These are phyloP conservation scores for Odontocolon sp. DNA, from an alignment of 2,888 invertebrate genomes.

Conservation along the genomic window DNA sequence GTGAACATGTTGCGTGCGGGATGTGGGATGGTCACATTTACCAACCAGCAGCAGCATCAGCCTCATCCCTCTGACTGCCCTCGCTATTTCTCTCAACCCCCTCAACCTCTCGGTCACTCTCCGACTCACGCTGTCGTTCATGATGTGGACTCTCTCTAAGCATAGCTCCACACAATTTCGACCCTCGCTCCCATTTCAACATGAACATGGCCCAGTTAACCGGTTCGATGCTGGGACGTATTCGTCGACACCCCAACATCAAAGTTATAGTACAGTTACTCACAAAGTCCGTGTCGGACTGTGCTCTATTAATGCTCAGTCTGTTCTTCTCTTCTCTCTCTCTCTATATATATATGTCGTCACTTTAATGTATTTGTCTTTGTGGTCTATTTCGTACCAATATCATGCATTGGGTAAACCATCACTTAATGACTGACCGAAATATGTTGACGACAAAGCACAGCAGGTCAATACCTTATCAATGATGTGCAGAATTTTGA, in stretches of 20 bases:
- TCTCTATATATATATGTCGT: too few relatives aligned
- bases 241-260: slow-evolving; percentile 41
- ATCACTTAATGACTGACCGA: background rate
- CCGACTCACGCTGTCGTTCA: slow-evolving; percentile 23
- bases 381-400: too few relatives aligned
- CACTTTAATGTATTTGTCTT: too few relatives aligned
- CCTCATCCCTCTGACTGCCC: slow-evolving; percentile 35
- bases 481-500: slow-evolving; percentile 15
- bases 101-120: slow-evolving; percentile 12
- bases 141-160: slow-evolving; percentile 28
- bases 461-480: slow-evolving; percentile 15
- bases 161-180: slow-evolving; percentile 54
- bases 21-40: slow-evolving; percentile 62
- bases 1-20: slow-evolving; percentile 65
- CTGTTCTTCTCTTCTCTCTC: slow-evolving; percentile 1
- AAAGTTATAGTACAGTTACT: slow-evolving; percentile 19
- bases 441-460: background rate
- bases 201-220: slow-evolving; percentile 59
- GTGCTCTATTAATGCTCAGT: slow-evolving; percentile 11
- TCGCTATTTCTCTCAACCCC: slow-evolving; percentile 41
- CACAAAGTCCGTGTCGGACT: slow-evolving; percentile 33
- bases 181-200: slow-evolving; percentile 34
- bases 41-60: slow-evolving; percentile 30
- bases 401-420: too few relatives aligned
- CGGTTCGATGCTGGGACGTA: slow-evolving; percentile 50